Base-by-base conservation (phyloP, 2,888 invertebrate genomes). In the Rhabditoides inermis region DNA sequence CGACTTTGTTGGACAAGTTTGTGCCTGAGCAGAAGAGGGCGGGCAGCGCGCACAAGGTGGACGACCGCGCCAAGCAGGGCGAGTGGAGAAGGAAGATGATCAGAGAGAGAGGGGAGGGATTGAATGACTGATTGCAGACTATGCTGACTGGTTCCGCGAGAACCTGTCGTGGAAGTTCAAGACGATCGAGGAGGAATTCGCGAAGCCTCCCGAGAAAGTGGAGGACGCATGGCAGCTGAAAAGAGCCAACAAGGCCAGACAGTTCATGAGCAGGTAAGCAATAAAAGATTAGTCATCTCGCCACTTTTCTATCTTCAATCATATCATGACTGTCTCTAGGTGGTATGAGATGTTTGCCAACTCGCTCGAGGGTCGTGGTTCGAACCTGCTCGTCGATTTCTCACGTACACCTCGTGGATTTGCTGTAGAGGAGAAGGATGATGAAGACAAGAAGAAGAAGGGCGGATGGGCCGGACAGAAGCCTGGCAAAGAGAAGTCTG, bases 261-360 rank as follows among this genome's bases (percentile, higher is more conserved):
- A 72, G 48, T 56, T 55, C 32, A 45, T 69, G 37, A 63, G 61
- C 36, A 61, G 62, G 60, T 72, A 72, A 72, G 61, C 12, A 22
- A 36, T 51, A 6, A n/a, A 18, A 25, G 22, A 41, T 3, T 25
- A 23, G 22, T 18, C 12, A 2, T 3, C 22, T 12, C 3, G 2
- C 15, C 22, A 49, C 6, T 5, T 20, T 47, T 12, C n/a, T n/a
- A n/a, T 44, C 2, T 23, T 32, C 15, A 12, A 32, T 10, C 32
- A 15, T 15, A 32, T 32, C 32, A 32, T 12, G 12, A 15, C 32
- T 12, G 15, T 15, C 32, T 32, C 32, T 54, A 18, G 12, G 26
- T 65, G 63, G 63, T 72, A 73, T 48, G 73, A 73, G 53, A 53
- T 62, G 51, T 73, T 73, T 55, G 64, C 73, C 20, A 73, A 74